Conservation (phyloP, 1,140 invertebrate genomes). For the Brachionus plicatilis region DNA sequence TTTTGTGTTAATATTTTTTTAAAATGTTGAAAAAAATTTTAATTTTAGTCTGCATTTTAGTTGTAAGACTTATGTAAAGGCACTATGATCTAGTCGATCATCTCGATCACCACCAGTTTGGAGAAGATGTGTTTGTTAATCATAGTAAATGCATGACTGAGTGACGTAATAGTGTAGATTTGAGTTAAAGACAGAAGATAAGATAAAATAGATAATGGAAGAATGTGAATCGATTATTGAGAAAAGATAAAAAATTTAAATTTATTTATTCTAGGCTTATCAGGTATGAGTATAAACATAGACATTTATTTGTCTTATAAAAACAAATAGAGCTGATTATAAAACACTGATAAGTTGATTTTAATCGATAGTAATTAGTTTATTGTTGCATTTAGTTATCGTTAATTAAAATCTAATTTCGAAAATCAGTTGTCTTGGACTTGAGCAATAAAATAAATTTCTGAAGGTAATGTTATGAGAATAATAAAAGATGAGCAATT, state of each 20-base stretch:
- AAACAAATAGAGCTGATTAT: conserved; percentile 15
- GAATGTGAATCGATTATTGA: neutral
- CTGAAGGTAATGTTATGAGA: conserved; percentile 17
- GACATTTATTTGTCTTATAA: conserved; percentile 7
- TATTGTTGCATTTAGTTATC: neutral
- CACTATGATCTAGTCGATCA: neutral
- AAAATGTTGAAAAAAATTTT: too few species aligned
- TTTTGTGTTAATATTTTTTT: too few species aligned
- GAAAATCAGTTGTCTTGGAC: neutral
- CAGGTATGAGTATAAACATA: conserved; percentile 19
- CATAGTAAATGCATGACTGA: neutral
- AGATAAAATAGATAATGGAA: neutral
- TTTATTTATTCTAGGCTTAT: conserved; percentile 21
- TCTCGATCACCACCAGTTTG: too few species aligned
- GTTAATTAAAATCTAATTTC: neutral
- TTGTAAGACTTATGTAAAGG: too few species aligned
- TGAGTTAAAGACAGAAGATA: neutral
- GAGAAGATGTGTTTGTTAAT: neutral
- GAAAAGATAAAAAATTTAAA: neutral
- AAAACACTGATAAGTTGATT: conserved; percentile 1
- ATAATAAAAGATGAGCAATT: neutral
- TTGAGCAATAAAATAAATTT: neutral
- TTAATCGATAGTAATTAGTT: neutral
- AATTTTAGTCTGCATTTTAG: too few species aligned
- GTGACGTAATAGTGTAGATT: neutral